Base-by-base conservation (phyloP, 2,888 invertebrate genomes). In the Caenorhabditis sinica region DNA sequence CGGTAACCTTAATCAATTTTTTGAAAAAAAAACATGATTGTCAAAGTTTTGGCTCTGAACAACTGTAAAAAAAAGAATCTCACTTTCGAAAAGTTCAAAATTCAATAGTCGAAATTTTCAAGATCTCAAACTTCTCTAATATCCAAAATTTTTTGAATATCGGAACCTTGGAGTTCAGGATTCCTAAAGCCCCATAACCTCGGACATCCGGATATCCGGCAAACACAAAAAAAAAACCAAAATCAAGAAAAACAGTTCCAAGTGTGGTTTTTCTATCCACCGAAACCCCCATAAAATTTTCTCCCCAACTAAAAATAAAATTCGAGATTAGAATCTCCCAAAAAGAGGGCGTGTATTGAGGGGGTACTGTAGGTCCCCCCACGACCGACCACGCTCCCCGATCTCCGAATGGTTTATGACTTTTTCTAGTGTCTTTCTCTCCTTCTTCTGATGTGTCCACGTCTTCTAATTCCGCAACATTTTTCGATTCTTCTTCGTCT, bases 321-420 rank as follows among this genome's bases (percentile, higher is more conserved):
- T 9, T 11, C 8, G 9, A 80, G 72, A 73, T 81, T 56, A 49
- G 33, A 25, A 81, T 81, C 68, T 81, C n/a, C 25, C 5, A 40
- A 13, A 11, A 28, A 36, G 71, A 30, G 30, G 25, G 28, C 17
- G 45, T 65, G 56, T 28, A 15, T 56, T 20, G 9, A n/a, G n/a
- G 58, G 73, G 28, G 53, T 74, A 74, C 81, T 74, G 73, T 81
- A 73, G 45, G 28, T 20, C 43, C 73, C 61, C 74, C 65, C n/a
- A n/a, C n/a, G n/a, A n/a, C n/a, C n/a, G n/a, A n/a, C 51, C 30
- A 25, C 28, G 43, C 56, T 63, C 71, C 49, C 69, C 51, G 45
- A 40, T 30, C 40, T 61, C 74, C 74, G 66, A 72, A 73, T 68
- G 73, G 60, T 81, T 74, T 81, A 73, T 81, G 66, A 68, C 81